Percentiles rank a stretch among this genome's conserved stretches.
Evolutionary conservation across 2,113 vertebrate species (phyloP).

Genomic region (Colaptes auratus): DNA sequence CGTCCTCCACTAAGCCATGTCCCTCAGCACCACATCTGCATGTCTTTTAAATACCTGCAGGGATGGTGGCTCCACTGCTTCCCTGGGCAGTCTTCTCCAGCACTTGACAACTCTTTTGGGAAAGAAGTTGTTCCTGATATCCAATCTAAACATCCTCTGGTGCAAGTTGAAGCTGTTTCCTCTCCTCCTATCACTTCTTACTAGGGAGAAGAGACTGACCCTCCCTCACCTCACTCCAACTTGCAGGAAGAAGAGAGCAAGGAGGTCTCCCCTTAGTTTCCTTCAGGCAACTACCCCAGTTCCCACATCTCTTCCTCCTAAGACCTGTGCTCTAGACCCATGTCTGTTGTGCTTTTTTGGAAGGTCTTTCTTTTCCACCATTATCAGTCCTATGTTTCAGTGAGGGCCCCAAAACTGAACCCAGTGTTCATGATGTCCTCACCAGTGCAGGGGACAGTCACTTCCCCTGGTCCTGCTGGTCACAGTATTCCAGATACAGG

Average conservation of each 20-base stretch:
- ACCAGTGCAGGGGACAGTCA: neutral
- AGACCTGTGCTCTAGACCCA: neutral
- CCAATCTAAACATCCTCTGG: neutral
- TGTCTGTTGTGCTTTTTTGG: neutral
- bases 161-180: neutral
- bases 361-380: neutral
- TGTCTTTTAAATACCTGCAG: neutral
- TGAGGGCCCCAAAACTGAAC: neutral
- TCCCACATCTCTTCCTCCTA: neutral
- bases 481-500: neutral
- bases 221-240: neutral
- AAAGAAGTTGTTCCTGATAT: neutral
- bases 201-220: neutral
- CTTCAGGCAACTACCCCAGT: neutral
- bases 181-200: fast-evolving
- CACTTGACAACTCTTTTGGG: neutral
- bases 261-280: neutral
- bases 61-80: neutral
- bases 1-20: neutral
- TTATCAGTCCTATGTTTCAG: neutral
- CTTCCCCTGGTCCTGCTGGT: neutral
- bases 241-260: neutral
- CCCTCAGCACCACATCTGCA: fast-evolving
- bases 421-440: fast-evolving
- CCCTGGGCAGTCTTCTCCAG: neutral